phyloP scores from a whole-genome alignment of 92 coral and sea anemone genomes.

The Pocillopora meandrina region DNA sequence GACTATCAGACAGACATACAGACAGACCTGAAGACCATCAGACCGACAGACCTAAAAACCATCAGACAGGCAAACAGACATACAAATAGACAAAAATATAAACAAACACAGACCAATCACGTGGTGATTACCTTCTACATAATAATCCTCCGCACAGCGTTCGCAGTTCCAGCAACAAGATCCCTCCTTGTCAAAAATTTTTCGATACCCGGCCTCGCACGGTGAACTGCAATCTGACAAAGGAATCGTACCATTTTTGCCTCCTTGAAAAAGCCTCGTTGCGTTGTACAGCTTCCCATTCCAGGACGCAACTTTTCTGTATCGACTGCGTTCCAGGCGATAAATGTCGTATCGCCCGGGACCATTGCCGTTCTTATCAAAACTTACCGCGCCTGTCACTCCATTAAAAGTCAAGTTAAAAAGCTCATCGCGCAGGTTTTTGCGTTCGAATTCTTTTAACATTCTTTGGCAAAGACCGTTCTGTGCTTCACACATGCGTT shows the following conservation, averaged over 20 bases:
- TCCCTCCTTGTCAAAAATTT: slow-evolving; percentile 46
- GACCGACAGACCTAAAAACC: too few species aligned
- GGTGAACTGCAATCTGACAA: slow-evolving; percentile 65
- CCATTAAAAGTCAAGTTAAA: slow-evolving; percentile 69
- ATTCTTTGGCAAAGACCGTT: slow-evolving; percentile 68
- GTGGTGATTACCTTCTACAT: slow-evolving; percentile 64
- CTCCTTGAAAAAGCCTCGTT: slow-evolving; percentile 11
- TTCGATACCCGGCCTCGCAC: slow-evolving; percentile 64
- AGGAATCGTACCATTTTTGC: not conserved
- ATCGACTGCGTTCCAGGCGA: slow-evolving; percentile 59
- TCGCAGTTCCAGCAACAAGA: slow-evolving; percentile 88
- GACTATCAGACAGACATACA: too few species aligned
- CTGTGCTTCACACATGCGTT: slow-evolving; percentile 65
- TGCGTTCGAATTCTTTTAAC: slow-evolving; percentile 52
- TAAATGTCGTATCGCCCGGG: slow-evolving; percentile 83
- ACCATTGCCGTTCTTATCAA: slow-evolving; percentile 81
- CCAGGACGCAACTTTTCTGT: slow-evolving; percentile 72
- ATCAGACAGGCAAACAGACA: too few species aligned
- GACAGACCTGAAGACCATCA: too few species aligned
- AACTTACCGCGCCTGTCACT: slow-evolving; percentile 65
- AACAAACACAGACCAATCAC: too few species aligned
- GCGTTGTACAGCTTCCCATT: slow-evolving; percentile 49
- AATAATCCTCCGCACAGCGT: slow-evolving; percentile 63
- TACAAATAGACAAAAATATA: too few species aligned
- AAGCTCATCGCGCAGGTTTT: slow-evolving; percentile 50